phyloP scores from a whole-genome alignment of 1,140 invertebrate genomes.

The Atopsyche davidsoni region DNA sequence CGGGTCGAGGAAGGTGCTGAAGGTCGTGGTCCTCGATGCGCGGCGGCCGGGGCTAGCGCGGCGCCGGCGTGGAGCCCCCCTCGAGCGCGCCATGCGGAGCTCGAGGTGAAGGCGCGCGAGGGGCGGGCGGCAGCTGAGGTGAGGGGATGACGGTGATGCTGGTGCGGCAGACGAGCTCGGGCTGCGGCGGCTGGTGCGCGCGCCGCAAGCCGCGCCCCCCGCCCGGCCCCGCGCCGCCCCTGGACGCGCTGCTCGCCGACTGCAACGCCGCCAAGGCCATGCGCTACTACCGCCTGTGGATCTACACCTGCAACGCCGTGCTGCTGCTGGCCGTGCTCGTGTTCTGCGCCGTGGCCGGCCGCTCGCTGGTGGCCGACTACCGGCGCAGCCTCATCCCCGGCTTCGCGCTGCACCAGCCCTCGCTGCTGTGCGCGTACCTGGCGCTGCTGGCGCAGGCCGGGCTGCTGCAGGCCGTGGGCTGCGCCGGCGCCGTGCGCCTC shows the following conservation, averaged over 20 bases:
- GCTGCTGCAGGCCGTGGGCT: conserved; percentile 67
- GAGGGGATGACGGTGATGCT: conserved; percentile 29
- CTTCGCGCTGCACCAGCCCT: conserved; percentile 67
- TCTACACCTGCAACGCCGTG: conserved; percentile 85
- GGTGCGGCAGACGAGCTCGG: conserved; percentile 23
- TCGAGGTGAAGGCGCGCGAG: conserved; percentile 1
- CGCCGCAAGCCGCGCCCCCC: conserved; percentile 32
- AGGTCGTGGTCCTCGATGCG: too few species aligned
- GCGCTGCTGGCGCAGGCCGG: conserved; percentile 68
- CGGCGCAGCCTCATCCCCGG: conserved; percentile 64
- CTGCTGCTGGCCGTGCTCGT: conserved; percentile 74
- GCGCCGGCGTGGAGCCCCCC: background rate
- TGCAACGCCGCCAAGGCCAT: conserved; percentile 30
- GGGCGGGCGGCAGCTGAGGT: conserved; percentile 1
- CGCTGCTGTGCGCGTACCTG: conserved; percentile 77
- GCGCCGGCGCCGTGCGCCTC: conserved; percentile 70
- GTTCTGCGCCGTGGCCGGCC: conserved; percentile 69
- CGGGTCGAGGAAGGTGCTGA: too few species aligned
- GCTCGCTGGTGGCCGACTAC: conserved; percentile 64
- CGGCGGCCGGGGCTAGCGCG: background rate
- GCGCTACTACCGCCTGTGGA: conserved; percentile 83
- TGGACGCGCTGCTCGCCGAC: conserved; percentile 27
- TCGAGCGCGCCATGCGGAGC: background rate
- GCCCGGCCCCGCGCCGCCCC: conserved; percentile 30
- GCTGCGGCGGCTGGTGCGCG: conserved; percentile 18